Conservation (phyloP, 2,797 vertebrate species). For the Caiman crocodilus region DNA sequence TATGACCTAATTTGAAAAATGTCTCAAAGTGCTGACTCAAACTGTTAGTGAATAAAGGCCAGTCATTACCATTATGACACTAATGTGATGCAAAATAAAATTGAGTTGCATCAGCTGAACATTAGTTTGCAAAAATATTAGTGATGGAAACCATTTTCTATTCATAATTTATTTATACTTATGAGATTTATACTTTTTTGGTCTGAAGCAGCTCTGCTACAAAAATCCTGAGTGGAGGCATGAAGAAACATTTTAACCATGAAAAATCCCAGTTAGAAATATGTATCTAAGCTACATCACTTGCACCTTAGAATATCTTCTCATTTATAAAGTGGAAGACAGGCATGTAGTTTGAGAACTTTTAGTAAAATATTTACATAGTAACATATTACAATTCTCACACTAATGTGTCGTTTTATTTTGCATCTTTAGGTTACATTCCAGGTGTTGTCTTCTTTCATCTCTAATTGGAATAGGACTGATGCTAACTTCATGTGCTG, state of each 20-base stretch:
- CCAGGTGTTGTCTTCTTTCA: slow-evolving; percentile 67
- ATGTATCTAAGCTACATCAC: slow-evolving; percentile 67
- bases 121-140: slow-evolving; percentile 84
- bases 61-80: slow-evolving; percentile 78
- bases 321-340: slow-evolving; percentile 61
- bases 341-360: slow-evolving; percentile 70
- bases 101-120: slow-evolving; percentile 82
- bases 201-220: slow-evolving; percentile 26
- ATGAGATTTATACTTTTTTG: slow-evolving; percentile 70
- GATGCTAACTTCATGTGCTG: slow-evolving; percentile 46
- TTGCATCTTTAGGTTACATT: slow-evolving; percentile 54
- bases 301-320: slow-evolving; percentile 48
- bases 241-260: slow-evolving; percentile 38
- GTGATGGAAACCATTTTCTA: slow-evolving; percentile 76
- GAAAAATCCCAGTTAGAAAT: slow-evolving; percentile 56
- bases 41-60: slow-evolving; percentile 83
- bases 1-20: slow-evolving; percentile 86
- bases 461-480: slow-evolving; percentile 44
- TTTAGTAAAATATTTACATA: slow-evolving; percentile 77
- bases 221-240: slow-evolving; percentile 63
- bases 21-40: slow-evolving; percentile 86
- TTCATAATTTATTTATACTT: slow-evolving; percentile 84
- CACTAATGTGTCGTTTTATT: slow-evolving; percentile 60
- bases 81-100: slow-evolving; percentile 85
- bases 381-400: slow-evolving; percentile 76